Evolutionary conservation across 2,888 invertebrate species (phyloP), one percentile per base, ranked within the genome.

Genomic region (Calameuta pallipes): DNA sequence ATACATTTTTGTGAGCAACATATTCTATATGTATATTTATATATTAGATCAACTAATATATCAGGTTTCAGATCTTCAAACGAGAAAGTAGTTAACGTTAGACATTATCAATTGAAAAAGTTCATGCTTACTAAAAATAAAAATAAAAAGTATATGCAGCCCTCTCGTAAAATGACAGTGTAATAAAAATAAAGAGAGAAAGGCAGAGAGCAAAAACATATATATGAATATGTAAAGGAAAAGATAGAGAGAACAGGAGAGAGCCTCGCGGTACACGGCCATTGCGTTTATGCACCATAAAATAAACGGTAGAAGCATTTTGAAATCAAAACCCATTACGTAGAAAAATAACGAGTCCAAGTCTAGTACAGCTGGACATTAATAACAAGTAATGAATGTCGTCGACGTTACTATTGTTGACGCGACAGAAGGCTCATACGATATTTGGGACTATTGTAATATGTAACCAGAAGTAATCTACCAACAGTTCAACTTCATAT

Each of bases 1-100:
- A 85, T 84, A 88, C 88, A 89, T 85, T 84, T 56, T 82, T 79
- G 76, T 80, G 79, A 81, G 84, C 79, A 81, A 82, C 81, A 86
- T 83, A 85, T 81, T 77, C 82, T 84, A 83, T 80, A 81, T 78
- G 80, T 83, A 75, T 71, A 81, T 78, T 75, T 74, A 79, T 30
- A 81, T 71, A 71, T 71, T 30, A 71, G 33, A 33, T 71, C 34
- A 13, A 71, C 71, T 71, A 71, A 71, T 71, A 56, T 71, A 71
- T 34, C 15, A 34, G 71, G 11, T 41, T 30, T 70, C 30, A 70
- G 70, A 70, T 70, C 70, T 30, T 70, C 33, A 41, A 41, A 41
- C 41, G 41, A 15, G 41, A 56, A 23, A 15, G 23, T 23, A 56
- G 15, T 23, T 56, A 56, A 23, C 2, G 56, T 23, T 56, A 56